Base-by-base conservation (phyloP, 2,888 invertebrate genomes). In the Clostera curtula region DNA sequence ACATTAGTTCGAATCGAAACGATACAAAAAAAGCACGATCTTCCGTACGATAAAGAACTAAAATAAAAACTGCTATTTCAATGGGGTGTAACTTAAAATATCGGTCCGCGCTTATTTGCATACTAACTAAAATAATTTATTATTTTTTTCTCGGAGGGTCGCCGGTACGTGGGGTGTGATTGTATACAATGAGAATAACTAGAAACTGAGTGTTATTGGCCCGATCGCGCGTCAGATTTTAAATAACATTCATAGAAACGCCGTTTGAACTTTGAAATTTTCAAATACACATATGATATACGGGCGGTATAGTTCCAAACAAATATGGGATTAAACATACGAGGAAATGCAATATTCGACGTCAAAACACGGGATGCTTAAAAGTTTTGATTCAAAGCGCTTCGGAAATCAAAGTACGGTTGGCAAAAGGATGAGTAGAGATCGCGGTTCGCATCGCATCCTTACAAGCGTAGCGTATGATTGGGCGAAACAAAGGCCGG, bases 111-210 rank as follows among this genome's bases (percentile, higher is more conserved):
- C 79, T 75, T 77, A 83, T 83, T 83, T 83, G 83, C 83, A 83
- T 83, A 82, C 80, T 83, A 82, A 83, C 82, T 83, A 83, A 83
- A 83, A 82, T 83, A 82, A 82, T 82, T 82, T 83, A 82, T 83
- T 82, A 82, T 82, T 80, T 80, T n/a, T 83, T 82, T 73, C 68
- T 68, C 69, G 60, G 70, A 80, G 80, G 82, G 80, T 68, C 61
- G 69, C 59, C 50, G 24, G 30, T 48, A 52, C 56, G 62, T 76
- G 65, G 80, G 82, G 79, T 73, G 74, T 57, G 63, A 58, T 52
- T 58, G 60, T 61, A 43, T 49, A 69, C 77, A 80, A 77, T 76
- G 61, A 68, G 61, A 68, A 70, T 69, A 73, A 77, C 76, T 75
- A 77, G 73, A 70, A 72, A 61, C 64, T 60, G 73, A 77, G 77